Evolutionary conservation across 1,140 invertebrate species (phyloP).

Genomic region (Pomacea maculata): DNA sequence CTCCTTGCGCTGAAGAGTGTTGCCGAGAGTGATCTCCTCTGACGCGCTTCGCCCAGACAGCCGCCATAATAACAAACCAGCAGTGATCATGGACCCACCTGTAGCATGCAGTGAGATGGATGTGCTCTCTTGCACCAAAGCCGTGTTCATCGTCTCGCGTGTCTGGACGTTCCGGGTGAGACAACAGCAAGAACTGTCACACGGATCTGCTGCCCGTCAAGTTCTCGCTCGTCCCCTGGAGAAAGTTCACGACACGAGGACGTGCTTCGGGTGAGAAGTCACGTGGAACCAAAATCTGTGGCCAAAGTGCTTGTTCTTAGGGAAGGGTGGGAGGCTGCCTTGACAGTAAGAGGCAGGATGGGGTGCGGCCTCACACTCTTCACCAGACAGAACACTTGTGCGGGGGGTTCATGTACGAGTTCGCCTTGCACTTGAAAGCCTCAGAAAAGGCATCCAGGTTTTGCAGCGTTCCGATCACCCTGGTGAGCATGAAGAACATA

Average conservation of each 20-base stretch:
- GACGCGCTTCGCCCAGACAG: too few species aligned
- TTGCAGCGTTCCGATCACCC: slow-evolving; percentile 57
- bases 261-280: not conserved
- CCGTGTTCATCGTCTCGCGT: too few species aligned
- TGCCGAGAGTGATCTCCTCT: too few species aligned
- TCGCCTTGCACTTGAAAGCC: slow-evolving; percentile 60
- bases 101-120: too few species aligned
- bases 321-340: not conserved
- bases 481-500: slow-evolving; percentile 25
- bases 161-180: too few species aligned
- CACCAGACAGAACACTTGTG: slow-evolving; percentile 61
- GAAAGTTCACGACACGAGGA: not conserved
- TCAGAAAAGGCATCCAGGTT: slow-evolving; percentile 61
- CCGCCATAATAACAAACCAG: too few species aligned
- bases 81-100: too few species aligned
- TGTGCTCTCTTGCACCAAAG: too few species aligned
- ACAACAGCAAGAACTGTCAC: too few species aligned
- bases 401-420: slow-evolving; percentile 62
- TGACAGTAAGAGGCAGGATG: not conserved
- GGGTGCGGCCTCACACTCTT: not conserved
- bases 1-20: too few species aligned
- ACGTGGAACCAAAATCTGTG: not conserved
- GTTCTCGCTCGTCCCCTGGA: not conserved
- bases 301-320: not conserved
- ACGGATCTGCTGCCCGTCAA: not conserved